Conservation (phyloP, 2,797 vertebrate genomes). For the Neosilurus mollespiculum region DNA sequence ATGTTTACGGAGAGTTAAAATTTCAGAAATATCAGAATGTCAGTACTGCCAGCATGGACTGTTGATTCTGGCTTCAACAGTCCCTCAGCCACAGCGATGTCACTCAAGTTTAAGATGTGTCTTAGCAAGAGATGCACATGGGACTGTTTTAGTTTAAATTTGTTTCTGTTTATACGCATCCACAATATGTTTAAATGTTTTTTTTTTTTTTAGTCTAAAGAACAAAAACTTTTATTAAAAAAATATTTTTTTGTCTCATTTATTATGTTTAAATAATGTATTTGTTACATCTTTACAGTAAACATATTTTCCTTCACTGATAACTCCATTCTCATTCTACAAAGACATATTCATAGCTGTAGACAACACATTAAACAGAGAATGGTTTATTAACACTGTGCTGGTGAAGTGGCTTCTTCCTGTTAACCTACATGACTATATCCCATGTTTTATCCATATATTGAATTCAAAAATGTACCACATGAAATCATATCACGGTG, state of each 20-base stretch:
- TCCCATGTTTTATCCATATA: not conserved
- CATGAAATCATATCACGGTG: not conserved
- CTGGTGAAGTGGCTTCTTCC: not conserved
- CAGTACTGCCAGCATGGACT: not conserved
- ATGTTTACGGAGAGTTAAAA: too few relatives aligned
- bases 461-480: not conserved
- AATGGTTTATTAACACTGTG: not conserved
- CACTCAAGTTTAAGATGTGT: not conserved
- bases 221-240: not conserved
- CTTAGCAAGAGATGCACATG: not conserved
- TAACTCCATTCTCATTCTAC: not conserved
- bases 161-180: not conserved
- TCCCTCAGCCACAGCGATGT: too few relatives aligned
- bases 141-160: not conserved
- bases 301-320: not conserved
- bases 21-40: too few relatives aligned
- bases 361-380: not conserved
- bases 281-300: not conserved
- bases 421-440: not conserved
- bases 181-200: not conserved
- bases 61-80: not conserved
- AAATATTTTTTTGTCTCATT: not conserved
- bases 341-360: too few relatives aligned
- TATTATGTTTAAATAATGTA: not conserved
- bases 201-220: not conserved